Evolutionary conservation across 2,888 invertebrate genomes (phyloP).

Genomic region (Drosophila recens): DNA sequence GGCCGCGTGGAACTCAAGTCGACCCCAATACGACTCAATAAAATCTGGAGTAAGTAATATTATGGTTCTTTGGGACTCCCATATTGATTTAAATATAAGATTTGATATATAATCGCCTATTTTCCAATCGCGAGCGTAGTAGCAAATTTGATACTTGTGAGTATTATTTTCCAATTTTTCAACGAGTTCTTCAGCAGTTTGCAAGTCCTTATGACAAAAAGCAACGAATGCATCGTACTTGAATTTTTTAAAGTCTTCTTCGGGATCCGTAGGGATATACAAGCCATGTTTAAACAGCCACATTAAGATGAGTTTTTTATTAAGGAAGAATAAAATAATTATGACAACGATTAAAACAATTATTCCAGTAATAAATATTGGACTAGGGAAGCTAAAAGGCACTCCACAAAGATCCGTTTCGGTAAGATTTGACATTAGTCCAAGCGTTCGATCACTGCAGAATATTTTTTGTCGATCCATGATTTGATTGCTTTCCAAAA

Average conservation of each 20-base stretch:
- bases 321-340: background rate
- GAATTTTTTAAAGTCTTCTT: background rate
- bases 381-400: background rate
- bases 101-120: background rate
- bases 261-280: background rate
- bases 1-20: conserved; percentile 2
- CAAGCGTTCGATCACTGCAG: background rate
- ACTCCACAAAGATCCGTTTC: background rate
- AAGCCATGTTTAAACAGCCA: background rate
- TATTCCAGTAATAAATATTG: background rate
- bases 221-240: conserved; percentile 9
- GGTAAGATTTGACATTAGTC: background rate
- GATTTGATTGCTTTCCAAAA: background rate
- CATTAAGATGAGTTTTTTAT: background rate
- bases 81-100: background rate
- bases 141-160: background rate
- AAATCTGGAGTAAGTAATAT: conserved; percentile 1
- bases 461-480: background rate
- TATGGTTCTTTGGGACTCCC: background rate
- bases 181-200: background rate
- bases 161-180: background rate
- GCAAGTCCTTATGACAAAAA: background rate
- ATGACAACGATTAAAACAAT: background rate
- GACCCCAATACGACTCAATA: background rate
- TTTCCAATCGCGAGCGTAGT: conserved; percentile 8